Conservation (phyloP, 2,113 vertebrate genomes). For the Oncorhynchus keta region DNA sequence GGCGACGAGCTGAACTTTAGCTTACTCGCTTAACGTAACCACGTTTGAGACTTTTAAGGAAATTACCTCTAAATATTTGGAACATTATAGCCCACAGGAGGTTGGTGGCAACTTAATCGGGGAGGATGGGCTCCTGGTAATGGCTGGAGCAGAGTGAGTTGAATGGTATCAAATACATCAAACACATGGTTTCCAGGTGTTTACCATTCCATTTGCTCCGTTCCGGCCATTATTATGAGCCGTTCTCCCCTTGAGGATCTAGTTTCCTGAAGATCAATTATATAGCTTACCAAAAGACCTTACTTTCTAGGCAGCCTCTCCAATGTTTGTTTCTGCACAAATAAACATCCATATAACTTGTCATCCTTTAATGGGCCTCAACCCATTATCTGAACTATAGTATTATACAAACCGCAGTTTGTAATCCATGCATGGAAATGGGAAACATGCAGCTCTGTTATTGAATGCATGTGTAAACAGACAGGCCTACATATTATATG, state of each 20-base stretch:
- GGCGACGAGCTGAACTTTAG: neutral
- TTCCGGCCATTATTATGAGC: too few relatives aligned
- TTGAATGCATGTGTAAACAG: neutral
- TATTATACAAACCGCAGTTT: slow-evolving; percentile 28
- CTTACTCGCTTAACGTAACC: too few relatives aligned
- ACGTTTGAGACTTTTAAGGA: neutral
- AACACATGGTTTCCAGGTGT: too few relatives aligned
- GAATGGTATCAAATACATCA: too few relatives aligned
- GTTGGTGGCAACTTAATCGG: too few relatives aligned
- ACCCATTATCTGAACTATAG: neutral
- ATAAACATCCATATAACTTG: neutral
- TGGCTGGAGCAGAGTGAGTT: too few relatives aligned
- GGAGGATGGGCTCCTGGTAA: too few relatives aligned
- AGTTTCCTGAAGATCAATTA: neutral
- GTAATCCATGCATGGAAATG: slow-evolving; percentile 15
- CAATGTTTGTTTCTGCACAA: neutral
- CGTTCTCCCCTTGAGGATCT: neutral
- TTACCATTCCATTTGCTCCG: too few relatives aligned
- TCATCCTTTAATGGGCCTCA: neutral
- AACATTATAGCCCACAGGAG: too few relatives aligned
- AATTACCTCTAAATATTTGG: neutral
- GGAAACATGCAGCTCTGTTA: slow-evolving; percentile 9
- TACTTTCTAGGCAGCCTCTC: neutral
- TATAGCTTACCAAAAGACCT: neutral
- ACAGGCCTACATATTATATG: neutral